phyloP scores from a whole-genome alignment of 2,888 invertebrate genomes.

The Kryphioiulus occultus region DNA sequence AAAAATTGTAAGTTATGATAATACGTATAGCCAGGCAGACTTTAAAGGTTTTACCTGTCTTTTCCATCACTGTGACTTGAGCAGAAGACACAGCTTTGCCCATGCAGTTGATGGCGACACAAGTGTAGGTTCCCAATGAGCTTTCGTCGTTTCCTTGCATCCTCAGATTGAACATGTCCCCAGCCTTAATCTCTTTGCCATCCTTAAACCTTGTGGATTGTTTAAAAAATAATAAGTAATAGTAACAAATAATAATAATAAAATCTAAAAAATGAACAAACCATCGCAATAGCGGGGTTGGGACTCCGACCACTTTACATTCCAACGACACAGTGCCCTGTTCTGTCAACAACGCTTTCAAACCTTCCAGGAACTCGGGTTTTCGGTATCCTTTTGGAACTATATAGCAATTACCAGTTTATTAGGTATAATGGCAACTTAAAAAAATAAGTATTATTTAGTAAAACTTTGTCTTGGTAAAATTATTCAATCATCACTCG shows the following conservation, averaged over 20 bases:
- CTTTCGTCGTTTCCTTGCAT: constrained; percentile 81
- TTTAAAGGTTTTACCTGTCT: constrained; percentile 57
- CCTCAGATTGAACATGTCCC: constrained; percentile 86
- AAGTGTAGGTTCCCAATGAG: constrained; percentile 84
- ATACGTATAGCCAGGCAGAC: neutral
- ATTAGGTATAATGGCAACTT: constrained; percentile 59
- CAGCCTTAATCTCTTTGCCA: constrained; percentile 74
- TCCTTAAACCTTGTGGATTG: constrained; percentile 56
- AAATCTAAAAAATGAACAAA: neutral
- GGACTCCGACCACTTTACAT: constrained; percentile 87
- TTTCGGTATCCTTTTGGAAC: constrained; percentile 89
- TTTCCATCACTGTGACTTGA: constrained; percentile 80
- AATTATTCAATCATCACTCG: too few relatives aligned
- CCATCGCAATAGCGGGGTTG: constrained; percentile 70
- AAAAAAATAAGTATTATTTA: too few relatives aligned
- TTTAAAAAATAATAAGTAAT: neutral
- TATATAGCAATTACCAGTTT: neutral
- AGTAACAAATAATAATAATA: too few relatives aligned
- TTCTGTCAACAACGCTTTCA: constrained; percentile 82
- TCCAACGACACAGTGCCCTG: constrained; percentile 89
- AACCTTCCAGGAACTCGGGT: constrained; percentile 85
- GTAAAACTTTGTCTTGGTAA: too few relatives aligned
- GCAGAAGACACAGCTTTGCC: constrained; percentile 83
- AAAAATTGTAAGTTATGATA: neutral
- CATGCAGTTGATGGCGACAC: constrained; percentile 89